phyloP scores from a whole-genome alignment of 92 coral and sea anemone genomes.

The Galaxea fascicularis region DNA sequence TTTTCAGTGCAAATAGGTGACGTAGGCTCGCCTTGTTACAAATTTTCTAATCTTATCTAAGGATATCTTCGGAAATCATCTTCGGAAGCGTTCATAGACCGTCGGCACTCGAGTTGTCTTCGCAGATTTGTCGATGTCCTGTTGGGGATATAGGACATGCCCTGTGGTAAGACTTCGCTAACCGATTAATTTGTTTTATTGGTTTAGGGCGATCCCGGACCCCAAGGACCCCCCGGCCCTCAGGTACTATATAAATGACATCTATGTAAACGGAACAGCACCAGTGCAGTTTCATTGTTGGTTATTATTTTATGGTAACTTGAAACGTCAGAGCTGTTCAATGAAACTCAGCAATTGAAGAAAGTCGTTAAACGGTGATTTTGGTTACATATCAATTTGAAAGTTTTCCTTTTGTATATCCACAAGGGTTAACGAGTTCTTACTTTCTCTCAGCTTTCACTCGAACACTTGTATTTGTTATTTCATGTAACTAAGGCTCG shows the following conservation, averaged over 20 bases:
- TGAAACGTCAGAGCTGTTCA: background rate
- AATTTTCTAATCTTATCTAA: too few relatives aligned
- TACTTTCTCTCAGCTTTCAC: too few relatives aligned
- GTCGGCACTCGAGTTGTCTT: background rate
- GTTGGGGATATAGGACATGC: background rate
- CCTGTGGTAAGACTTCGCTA: background rate
- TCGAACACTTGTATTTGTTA: too few relatives aligned
- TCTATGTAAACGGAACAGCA: background rate
- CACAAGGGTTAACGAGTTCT: too few relatives aligned
- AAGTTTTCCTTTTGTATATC: too few relatives aligned
- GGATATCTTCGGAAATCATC: background rate
- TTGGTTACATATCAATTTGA: too few relatives aligned
- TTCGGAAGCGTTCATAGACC: background rate
- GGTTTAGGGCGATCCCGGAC: constrained; percentile 25
- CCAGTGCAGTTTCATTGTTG: background rate
- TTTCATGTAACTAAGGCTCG: too few relatives aligned
- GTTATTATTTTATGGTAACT: background rate
- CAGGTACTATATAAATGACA: constrained; percentile 10
- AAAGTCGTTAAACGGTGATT: too few relatives aligned
- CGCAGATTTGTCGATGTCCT: background rate
- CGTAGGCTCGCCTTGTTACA: too few relatives aligned
- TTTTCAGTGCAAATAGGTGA: too few relatives aligned
- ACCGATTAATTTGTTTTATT: background rate
- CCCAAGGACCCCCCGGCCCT: constrained; percentile 27
- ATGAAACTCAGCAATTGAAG: too few relatives aligned